These are phyloP conservation scores for Zaprionus kolodkinae DNA, from an alignment of 1,140 invertebrate genomes.

Conservation along the genomic window DNA sequence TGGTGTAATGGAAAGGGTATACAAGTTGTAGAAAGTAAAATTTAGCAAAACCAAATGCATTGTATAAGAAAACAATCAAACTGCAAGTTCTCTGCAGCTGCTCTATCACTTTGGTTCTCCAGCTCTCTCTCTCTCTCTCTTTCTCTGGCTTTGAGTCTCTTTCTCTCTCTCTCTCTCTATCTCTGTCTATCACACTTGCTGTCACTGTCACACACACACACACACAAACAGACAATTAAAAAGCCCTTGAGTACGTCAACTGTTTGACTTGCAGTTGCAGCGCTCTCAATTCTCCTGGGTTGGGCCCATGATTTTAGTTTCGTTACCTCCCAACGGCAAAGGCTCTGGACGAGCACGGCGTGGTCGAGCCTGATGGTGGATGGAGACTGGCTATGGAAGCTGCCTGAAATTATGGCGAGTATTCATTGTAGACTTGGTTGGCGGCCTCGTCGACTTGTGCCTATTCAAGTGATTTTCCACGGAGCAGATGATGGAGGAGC, in stretches of 20 bases:
- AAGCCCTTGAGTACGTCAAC: slow-evolving; percentile 67
- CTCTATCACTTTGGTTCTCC: background rate
- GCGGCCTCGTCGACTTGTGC: slow-evolving; percentile 10
- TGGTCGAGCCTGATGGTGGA: slow-evolving; percentile 6
- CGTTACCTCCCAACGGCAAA: slow-evolving; percentile 39
- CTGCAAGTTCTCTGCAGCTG: slow-evolving; percentile 11
- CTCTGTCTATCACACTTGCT: slow-evolving; percentile 1
- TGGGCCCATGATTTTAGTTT: slow-evolving; percentile 70
- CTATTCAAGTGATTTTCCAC: slow-evolving; percentile 34
- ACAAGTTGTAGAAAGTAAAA: slow-evolving; percentile 23
- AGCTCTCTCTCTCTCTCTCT: too few species aligned
- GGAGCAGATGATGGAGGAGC: background rate
- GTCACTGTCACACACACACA: background rate
- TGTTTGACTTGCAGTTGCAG: slow-evolving; percentile 65
- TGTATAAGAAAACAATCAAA: slow-evolving; percentile 64
- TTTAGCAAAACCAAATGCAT: slow-evolving; percentile 39
- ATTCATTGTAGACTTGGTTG: slow-evolving; percentile 51
- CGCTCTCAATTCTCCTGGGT: slow-evolving; percentile 56
- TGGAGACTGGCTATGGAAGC: background rate
- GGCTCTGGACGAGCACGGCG: background rate
- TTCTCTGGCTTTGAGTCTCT: background rate
- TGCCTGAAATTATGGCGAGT: slow-evolving; percentile 70
- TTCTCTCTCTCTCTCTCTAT: background rate
- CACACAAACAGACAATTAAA: slow-evolving; percentile 72
- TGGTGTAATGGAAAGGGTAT: too few species aligned